Evolutionary conservation across 2,797 vertebrate genomes (phyloP).

Genomic region (Pterois miles): DNA sequence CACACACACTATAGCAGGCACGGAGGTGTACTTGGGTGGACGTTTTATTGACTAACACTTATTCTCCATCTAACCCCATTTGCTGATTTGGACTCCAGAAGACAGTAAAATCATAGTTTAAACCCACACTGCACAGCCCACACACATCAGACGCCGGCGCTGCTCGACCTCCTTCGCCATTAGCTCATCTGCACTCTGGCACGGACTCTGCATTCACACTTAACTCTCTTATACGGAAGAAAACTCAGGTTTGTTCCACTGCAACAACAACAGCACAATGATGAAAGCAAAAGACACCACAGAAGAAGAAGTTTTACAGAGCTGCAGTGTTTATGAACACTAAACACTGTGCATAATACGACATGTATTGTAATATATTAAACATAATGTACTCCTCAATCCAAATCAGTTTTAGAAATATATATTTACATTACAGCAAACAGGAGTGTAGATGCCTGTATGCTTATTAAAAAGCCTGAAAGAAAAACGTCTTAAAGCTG

Average conservation of each 20-base stretch:
- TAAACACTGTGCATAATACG: neutral
- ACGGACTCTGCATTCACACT: neutral
- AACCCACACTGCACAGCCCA: conserved; percentile 36
- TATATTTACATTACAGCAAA: neutral
- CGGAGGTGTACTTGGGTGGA: conserved; percentile 39
- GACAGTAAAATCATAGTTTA: conserved; percentile 60
- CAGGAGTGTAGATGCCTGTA: neutral
- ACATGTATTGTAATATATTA: neutral
- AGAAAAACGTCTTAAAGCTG: neutral
- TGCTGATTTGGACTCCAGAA: conserved; percentile 58
- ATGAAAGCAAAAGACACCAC: neutral
- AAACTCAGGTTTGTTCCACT: neutral
- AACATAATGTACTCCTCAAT: neutral
- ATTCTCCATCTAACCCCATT: conserved; percentile 65
- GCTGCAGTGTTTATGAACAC: neutral
- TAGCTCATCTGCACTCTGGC: conserved; percentile 19
- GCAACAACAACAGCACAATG: neutral
- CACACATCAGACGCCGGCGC: conserved; percentile 18
- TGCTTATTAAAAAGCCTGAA: neutral
- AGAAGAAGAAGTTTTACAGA: neutral
- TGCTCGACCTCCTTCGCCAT: conserved; percentile 17
- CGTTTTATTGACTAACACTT: conserved; percentile 73
- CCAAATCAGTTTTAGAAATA: neutral
- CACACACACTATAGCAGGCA: conserved; percentile 13
- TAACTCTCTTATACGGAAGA: neutral